Base-by-base conservation (phyloP, 2,888 invertebrate species). In the Ophion obscuratus region DNA sequence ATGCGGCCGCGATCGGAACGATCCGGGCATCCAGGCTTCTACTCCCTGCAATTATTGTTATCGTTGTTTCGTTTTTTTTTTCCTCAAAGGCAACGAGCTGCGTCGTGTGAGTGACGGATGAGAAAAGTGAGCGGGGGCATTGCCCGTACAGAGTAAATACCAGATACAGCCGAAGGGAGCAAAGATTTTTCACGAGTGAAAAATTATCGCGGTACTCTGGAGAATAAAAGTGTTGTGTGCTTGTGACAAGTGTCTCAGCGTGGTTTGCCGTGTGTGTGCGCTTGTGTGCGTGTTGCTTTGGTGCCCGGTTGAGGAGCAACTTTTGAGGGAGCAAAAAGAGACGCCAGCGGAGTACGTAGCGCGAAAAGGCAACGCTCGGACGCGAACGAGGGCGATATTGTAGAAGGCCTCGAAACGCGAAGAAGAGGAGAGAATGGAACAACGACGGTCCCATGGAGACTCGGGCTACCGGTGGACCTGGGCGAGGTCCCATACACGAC, bases 401-500 rank as follows among this genome's bases (percentile, higher is more conserved):
- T 6, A 53, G 67, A 27, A 57, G 66, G 67, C 53, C n/a, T 24
- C 20, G 11, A 31, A 20, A 77, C 68, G 81, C 68, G 81, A 80
- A 82, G 70, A 64, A 79, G 73, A 36, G 66, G 66, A 27, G 66
- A 80, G 68, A 76, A 86, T 86, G 85, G 86, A 86, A 40, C 62
- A 77, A 53, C 80, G 80, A 76, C 86, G 81, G 80, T 83, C 80
- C 77, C 86, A 81, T 77, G 77, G 83, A 83, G 81, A 83, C 77
- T 77, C 81, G 81, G 73, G 81, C 24, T 73, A 81, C 73, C 83
- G 86, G 82, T 79, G 78, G 83, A 68, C 76, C 88, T 88, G 90
- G 91, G 88, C 89, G 88, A 90, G 90, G 89, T 88, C 88, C 86
- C 88, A 85, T 86, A 75, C 73, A 82, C 84, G 88, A 77, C 81